Conservation (phyloP, 2,888 invertebrate genomes). For the Hirtodrosophila histrioides region DNA sequence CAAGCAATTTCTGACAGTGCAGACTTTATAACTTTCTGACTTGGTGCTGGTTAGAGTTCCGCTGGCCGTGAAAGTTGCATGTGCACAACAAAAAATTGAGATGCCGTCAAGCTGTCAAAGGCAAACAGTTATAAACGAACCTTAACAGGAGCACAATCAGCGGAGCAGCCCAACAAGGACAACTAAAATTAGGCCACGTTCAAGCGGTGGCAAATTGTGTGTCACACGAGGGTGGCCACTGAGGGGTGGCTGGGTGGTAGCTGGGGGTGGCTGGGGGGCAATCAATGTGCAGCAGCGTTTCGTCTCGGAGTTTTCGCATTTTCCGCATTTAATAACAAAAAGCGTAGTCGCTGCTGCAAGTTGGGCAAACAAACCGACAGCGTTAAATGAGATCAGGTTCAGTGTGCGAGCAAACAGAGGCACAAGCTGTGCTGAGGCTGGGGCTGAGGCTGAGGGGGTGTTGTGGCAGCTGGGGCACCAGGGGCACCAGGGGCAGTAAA, state of each 20-base stretch:
- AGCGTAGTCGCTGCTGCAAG: conserved; percentile 29
- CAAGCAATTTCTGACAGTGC: conserved; percentile 1
- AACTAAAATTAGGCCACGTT: conserved; percentile 60
- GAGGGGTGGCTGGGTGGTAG: background rate
- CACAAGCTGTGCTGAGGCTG: background rate
- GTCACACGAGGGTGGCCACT: conserved; percentile 13
- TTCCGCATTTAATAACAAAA: conserved; percentile 57
- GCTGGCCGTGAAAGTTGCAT: conserved; percentile 1
- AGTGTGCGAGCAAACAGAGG: conserved; percentile 32
- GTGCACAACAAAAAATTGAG: background rate
- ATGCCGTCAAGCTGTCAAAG: conserved; percentile 36
- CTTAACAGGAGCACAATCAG: conserved; percentile 27
- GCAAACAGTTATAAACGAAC: conserved; percentile 37
- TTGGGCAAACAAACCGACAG: conserved; percentile 61
- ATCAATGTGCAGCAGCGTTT: conserved; percentile 50
- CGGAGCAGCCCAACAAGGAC: conserved; percentile 23
- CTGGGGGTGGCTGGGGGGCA: conserved; percentile 18
- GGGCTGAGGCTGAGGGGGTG: background rate
- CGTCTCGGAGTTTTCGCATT: conserved; percentile 37
- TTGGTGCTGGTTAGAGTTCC: background rate
- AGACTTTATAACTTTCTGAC: conserved; percentile 5
- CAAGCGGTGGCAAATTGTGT: conserved; percentile 53
- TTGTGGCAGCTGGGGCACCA: background rate
- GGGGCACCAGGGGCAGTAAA: background rate
- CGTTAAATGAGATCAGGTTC: conserved; percentile 73